Evolutionary conservation across 2,888 invertebrate species (phyloP), one percentile per base, ranked within the genome.

Genomic region (Andrena chrysosceles): DNA sequence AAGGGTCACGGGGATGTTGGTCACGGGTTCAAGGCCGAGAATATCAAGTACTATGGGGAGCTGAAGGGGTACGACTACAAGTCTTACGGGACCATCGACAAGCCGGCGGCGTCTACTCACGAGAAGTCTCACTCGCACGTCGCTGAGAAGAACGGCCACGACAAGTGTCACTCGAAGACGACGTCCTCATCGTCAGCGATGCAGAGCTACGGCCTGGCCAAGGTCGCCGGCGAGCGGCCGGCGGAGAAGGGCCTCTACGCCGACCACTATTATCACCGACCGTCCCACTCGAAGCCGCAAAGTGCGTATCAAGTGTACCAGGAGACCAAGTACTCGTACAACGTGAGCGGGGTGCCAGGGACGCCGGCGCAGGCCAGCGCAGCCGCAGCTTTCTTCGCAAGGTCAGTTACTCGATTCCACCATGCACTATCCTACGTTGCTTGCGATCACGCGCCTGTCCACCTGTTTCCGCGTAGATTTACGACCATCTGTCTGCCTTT

Each of bases 371-470:
- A 95, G 89, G 95, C 95, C 63, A 95, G 95, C 74, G 95, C 95
- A 69, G 95, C 95, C 63, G 95, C 95, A 77, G 95, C 95, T 82
- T 95, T 95, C 94, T 95, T 95, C 91, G 95, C 95, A 91, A 95
- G 95, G 95, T 95, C 91, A 94, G 94, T 92, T 72, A 84, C 76
- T 83, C 83, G 67, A 85, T 77, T 77, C 79, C 70, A 60, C 29
- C 70, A 42, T 75, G 67, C 70, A 56, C 29, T 73, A 42, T 75
- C 63, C 31, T 64, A n/a, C 29, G 48, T 64, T 70, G 48, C 49
- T 63, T 66, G 77, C 70, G 72, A 85, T 85, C 79, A 69, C 80
- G 74, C 72, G 69, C 81, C 23, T 56, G 62, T 75, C 78, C 82
- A 77, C 87, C 76, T 85, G 76, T 78, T 83, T 76, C 75, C 79